These are phyloP conservation scores for Chascanopsetta lugubris DNA, from an alignment of 2,113 vertebrate species.

Conservation along the genomic window DNA sequence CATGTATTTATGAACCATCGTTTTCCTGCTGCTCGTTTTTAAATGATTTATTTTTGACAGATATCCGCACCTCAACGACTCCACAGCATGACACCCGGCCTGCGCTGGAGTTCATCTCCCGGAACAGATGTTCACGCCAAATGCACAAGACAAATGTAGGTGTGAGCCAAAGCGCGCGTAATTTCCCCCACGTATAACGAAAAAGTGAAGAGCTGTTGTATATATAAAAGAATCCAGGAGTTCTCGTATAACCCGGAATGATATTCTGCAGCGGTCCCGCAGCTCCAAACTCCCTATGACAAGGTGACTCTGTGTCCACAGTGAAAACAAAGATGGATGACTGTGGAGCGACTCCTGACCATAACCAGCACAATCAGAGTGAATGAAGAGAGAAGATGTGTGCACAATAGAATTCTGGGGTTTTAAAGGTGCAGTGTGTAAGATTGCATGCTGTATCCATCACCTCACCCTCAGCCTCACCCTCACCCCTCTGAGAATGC, in stretches of 20 bases:
- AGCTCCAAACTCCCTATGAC: slow-evolving; percentile 1
- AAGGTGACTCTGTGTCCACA: slow-evolving; percentile 5
- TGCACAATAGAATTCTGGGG: not conserved
- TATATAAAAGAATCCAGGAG: too few species aligned
- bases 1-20: not conserved
- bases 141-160: not conserved
- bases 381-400: not conserved
- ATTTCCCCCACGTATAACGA: not conserved
- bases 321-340: slow-evolving; percentile 19
- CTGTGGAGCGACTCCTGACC: not conserved
- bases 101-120: not conserved
- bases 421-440: too few species aligned
- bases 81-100: not conserved
- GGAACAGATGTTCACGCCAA: too few species aligned
- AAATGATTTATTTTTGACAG: not conserved
- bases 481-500: too few species aligned
- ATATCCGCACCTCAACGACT: not conserved
- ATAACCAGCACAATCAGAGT: not conserved
- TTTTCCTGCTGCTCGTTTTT: slow-evolving; percentile 7
- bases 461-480: too few species aligned
- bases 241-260: not conserved
- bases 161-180: not conserved
- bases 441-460: too few species aligned
- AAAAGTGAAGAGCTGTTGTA: not conserved
- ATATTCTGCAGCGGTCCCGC: slow-evolving; percentile 3